A percentile compares a stretch with the other conserved stretches of the same genome.
Conservation (phyloP, 2,888 invertebrate genomes). For the Cephus pulcher region DNA sequence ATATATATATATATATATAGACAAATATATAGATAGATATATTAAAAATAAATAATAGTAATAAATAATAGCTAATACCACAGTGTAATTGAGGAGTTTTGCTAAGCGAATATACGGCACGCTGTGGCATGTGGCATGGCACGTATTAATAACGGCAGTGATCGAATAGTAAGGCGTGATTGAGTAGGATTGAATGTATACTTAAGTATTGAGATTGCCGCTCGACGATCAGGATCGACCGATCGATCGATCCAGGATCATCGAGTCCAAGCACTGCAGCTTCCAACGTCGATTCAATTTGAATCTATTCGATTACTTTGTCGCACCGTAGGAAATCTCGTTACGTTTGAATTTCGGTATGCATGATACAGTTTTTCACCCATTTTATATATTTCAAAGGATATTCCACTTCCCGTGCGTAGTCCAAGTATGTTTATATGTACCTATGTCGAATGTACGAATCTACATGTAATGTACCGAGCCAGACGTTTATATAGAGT, state of each 20-base stretch:
- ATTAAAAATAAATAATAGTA: background rate
- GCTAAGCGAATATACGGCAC: background rate
- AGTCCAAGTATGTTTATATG: slow-evolving; percentile 47
- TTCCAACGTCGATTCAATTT: background rate
- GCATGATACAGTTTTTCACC: background rate
- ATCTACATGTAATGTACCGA: slow-evolving; percentile 46
- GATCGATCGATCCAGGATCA: background rate
- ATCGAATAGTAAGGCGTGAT: background rate
- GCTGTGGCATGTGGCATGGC: too few species aligned
- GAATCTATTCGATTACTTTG: background rate
- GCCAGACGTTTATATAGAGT: slow-evolving; percentile 49
- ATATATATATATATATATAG: slow-evolving; percentile 1
- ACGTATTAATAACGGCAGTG: background rate
- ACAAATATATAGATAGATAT: background rate
- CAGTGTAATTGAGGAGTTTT: background rate
- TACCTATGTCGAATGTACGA: slow-evolving; percentile 46
- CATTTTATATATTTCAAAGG: slow-evolving; percentile 3
- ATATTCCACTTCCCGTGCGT: slow-evolving; percentile 32
- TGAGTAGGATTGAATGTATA: background rate
- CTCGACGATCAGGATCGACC: background rate
- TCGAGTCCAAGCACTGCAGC: background rate
- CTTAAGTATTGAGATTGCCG: background rate
- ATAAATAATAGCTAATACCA: background rate
- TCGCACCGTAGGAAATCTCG: background rate
- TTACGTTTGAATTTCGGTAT: background rate